phyloP scores from a whole-genome alignment of 2,888 invertebrate species.

The Drosophila subsilvestris region DNA sequence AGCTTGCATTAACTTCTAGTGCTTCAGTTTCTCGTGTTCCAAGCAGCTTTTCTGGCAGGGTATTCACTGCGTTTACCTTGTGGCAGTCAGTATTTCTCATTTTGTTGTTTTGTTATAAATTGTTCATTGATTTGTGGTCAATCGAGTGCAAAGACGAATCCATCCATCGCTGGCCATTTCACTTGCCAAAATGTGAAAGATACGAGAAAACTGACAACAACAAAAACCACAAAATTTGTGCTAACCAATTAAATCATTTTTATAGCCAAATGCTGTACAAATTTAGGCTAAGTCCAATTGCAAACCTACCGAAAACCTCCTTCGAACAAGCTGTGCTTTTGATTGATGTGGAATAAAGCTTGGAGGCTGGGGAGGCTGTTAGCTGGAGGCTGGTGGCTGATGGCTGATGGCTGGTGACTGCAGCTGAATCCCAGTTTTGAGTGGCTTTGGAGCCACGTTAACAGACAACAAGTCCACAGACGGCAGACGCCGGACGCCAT shows the following conservation, averaged over 20 bases:
- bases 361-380: too few species aligned
- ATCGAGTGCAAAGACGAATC: constrained; percentile 47
- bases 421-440: constrained; percentile 5
- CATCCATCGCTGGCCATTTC: constrained; percentile 32
- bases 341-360: constrained; percentile 32
- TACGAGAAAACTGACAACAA: neutral
- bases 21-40: too few species aligned
- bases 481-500: neutral
- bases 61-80: neutral
- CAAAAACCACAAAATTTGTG: constrained; percentile 6
- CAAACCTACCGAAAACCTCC: too few species aligned
- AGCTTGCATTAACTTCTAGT: too few species aligned
- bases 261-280: constrained; percentile 67
- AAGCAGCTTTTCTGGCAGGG: too few species aligned
- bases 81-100: neutral
- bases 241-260: constrained; percentile 74
- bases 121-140: constrained; percentile 69
- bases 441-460: constrained; percentile 28
- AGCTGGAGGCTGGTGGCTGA: neutral
- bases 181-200: neutral
- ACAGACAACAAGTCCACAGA: constrained; percentile 1
- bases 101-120: constrained; percentile 62
- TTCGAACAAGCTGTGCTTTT: constrained; percentile 16
- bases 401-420: neutral
- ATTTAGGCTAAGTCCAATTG: constrained; percentile 28